Evolutionary conservation across 2,797 vertebrate species (phyloP), one percentile per base, ranked within the genome.

Genomic region (Champsocephalus gunnari): DNA sequence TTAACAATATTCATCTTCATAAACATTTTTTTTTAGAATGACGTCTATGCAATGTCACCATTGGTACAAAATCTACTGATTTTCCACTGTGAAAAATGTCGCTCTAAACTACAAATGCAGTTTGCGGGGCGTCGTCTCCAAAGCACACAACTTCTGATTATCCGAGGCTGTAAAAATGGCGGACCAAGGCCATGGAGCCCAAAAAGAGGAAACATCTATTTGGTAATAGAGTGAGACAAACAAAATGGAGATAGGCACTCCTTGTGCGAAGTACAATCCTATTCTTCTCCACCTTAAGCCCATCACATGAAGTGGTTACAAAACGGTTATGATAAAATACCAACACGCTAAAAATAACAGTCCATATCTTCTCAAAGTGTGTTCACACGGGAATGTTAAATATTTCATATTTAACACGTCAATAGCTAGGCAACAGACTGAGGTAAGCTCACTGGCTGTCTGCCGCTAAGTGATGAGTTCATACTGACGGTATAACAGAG

Each of bases 21-120:
- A 73, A 88, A 87, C 71, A 53, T 66, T 82, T 77, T 61, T 83
- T 81, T 84, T 77, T 43, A 66, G 64, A 85, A 84, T 61, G 74
- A 86, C 75, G 71, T 81, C 79, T 88, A 84, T 83, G 80, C 78
- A 81, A 82, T 76, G 76, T 85, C 82, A 86, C 77, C 77, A 89
- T 90, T 88, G 82, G 77, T 90, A 90, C 73, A 90, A 89, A 87
- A 89, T 75, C 84, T 80, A 89, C 79, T 78, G 57, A 86, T 89
- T 88, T 77, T 78, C 78, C 83, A 81, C 38, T 80, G 73, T 87
- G 89, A 77, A 75, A 71, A 69, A 78, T 64, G 73, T 50, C 66
- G 21, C 61, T 80, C 63, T 63, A 61, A 79, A 89, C 67, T 67
- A 83, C 63, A 76, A 77, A 71, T 57, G 69, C 64, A 87, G 87